Evolutionary conservation across 2,888 invertebrate species (phyloP), one percentile per base, ranked within the genome.

Genomic region (Autographa gamma): DNA sequence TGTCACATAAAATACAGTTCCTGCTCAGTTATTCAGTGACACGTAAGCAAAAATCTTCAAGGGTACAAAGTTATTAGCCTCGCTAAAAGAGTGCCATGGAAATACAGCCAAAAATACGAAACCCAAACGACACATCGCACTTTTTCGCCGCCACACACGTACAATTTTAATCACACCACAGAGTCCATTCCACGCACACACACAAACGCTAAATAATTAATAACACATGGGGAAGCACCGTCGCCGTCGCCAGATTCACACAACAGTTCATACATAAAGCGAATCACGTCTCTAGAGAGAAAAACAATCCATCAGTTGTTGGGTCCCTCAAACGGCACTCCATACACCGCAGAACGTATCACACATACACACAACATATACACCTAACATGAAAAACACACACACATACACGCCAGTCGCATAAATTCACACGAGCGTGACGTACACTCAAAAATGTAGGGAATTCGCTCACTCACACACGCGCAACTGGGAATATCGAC

Each of bases 221-320:
- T 80, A 84, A 77, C 73, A 75, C 73, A 58, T 63, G 64, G 79
- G 71, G 73, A 74, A 70, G 71, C 48, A 73, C 85, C 74, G 74
- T 82, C 71, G 58, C 73, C 71, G 68, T 74, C 80, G 60, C 77
- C 79, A 77, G 73, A 74, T 83, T 77, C 78, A 77, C 74, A 81
- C 84, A 81, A 81, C 73, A 81, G 80, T 81, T 79, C 83, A 85
- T 84, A 83, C 87, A 87, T 84, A 84, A 84, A 85, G 84, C 83
- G 83, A 85, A 88, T 87, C 88, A 88, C 84, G 81, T 84, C 84
- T 85, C 82, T 79, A 83, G 84, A 82, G 83, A 79, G 83, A 81
- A 88, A 89, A 88, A 90, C 90, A 90, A 89, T 90, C 89, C 89
- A 89, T 89, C 90, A 89, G 86, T 81, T 77, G 84, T 86, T 82